Evolutionary conservation across 2,888 invertebrate genomes (phyloP), one percentile per base, ranked within the genome.

Genomic region (Calephelis perditalis): DNA sequence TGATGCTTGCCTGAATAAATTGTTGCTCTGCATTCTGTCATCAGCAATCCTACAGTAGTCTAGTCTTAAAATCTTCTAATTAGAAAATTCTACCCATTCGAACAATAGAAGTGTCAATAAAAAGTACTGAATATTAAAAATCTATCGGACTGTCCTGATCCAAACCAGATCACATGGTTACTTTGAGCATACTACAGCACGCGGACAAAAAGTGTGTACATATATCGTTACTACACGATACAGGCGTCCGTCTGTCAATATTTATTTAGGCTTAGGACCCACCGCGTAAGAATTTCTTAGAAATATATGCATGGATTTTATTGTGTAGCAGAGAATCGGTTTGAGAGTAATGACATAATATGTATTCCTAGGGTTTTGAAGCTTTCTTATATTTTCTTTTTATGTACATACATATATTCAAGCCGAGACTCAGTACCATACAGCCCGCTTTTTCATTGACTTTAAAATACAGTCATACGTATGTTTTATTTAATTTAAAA

Each of bases 231-330:
- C 67, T 73, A 72, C 73, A 70, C 70, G 75, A 76, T 76, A 76
- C 74, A 75, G 68, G 67, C 59, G 65, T 59, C 63, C 61, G 63
- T 65, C 66, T 66, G 79, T 79, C 82, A 85, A 85, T 85, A 85
- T 85, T 85, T 79, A 76, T 73, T 73, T 77, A 82, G 83, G 81
- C 68, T 67, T 62, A 68, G 71, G 79, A 78, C 79, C 83, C 73
- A 80, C 82, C 84, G 74, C 52, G 52, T 26, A 52, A 52, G 36
- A 52, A 52, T 36, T 52, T 52, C 36, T 54, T 54, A 36, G 36
- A 54, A 54, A 36, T 54, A 54, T 54, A 54, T 35, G 36, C n/a
- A 35, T 54, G n/a, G 36, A 54, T 54, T 36, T 54, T 54, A 54
- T 54, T 35, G 54, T 54, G 54, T 54, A 36, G 36, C 35, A 35